Conservation (phyloP, 1,140 invertebrate species). For the Cotesia typhae region DNA sequence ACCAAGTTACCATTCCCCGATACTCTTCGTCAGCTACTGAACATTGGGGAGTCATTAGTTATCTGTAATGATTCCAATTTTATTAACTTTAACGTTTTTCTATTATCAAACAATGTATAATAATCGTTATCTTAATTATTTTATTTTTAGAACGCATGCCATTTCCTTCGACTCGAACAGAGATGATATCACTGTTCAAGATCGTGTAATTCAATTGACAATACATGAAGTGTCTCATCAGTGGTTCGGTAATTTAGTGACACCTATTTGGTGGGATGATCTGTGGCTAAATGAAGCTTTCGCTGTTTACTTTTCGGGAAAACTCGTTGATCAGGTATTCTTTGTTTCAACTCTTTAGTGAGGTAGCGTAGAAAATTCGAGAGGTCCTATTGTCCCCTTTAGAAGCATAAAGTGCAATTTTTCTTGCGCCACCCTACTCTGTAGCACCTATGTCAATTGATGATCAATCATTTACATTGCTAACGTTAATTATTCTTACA, state of each 20-base stretch:
- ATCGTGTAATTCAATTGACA: background rate
- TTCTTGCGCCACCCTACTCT: too few relatives aligned
- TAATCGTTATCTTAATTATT: background rate
- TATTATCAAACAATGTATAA: background rate
- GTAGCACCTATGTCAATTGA: too few relatives aligned
- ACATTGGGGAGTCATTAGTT: conserved; percentile 36
- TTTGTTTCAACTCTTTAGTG: too few relatives aligned
- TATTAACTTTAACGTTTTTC: conserved; percentile 25
- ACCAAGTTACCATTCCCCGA: conserved; percentile 23
- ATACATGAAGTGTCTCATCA: conserved; percentile 13
- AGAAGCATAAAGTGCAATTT: too few relatives aligned
- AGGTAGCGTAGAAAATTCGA: too few relatives aligned
- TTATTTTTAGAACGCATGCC: conserved; percentile 9
- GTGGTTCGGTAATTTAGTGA: conserved; percentile 72
- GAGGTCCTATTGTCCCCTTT: too few relatives aligned
- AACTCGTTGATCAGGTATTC: conserved; percentile 54
- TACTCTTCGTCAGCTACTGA: conserved; percentile 31
- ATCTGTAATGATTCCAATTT: conserved; percentile 70
- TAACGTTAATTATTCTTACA: background rate
- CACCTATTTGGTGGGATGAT: conserved; percentile 73
- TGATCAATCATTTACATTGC: too few relatives aligned
- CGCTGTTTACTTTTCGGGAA: conserved; percentile 67
- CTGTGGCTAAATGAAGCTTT: conserved; percentile 80
- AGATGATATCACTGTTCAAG: conserved; percentile 13
- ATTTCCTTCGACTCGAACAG: conserved; percentile 11